Percentiles rank a stretch among this genome's conserved stretches.
phyloP scores from a whole-genome alignment of 2,888 invertebrate species.

The Silvanus unidentatus region DNA sequence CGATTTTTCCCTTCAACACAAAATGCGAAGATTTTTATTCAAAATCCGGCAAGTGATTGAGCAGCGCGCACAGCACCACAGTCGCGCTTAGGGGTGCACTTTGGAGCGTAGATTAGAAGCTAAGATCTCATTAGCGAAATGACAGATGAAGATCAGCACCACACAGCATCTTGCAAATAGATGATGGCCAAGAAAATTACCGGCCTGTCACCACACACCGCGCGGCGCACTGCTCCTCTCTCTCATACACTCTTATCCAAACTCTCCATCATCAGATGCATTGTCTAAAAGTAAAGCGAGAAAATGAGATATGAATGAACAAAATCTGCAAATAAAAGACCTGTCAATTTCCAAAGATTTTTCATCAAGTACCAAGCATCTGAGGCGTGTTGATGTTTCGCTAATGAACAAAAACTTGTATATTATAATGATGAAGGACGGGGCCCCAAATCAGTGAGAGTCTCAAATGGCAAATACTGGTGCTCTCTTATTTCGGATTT shows the following conservation, averaged over 20 bases:
- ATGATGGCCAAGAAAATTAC: constrained; percentile 34
- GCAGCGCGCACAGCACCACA: no score
- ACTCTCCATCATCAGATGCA: constrained; percentile 9
- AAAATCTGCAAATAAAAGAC: constrained; percentile 47
- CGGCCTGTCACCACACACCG: constrained; percentile 37
- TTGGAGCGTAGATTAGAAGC: constrained; percentile 33
- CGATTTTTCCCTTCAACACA: no score
- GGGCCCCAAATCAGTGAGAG: constrained; percentile 8
- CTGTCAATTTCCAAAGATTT: constrained; percentile 48
- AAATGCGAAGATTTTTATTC: no score
- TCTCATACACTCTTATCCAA: not conserved
- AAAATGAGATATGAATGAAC: constrained; percentile 47
- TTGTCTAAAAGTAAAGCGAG: constrained; percentile 30
- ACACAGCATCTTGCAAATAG: constrained; percentile 1
- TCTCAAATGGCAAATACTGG: no score
- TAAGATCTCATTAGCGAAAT: constrained; percentile 43
- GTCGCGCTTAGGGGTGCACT: constrained; percentile 6
- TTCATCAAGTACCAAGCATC: constrained; percentile 45
- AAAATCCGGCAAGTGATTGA: no score
- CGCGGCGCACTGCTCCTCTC: constrained; percentile 13
- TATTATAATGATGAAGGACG: constrained; percentile 42
- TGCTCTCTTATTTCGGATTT: no score
- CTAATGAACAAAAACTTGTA: constrained; percentile 46
- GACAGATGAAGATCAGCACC: constrained; percentile 42
- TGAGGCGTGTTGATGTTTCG: constrained; percentile 42